Evolutionary conservation across 2,888 invertebrate species (phyloP).

Genomic region (Ornithoptera alexandrae): DNA sequence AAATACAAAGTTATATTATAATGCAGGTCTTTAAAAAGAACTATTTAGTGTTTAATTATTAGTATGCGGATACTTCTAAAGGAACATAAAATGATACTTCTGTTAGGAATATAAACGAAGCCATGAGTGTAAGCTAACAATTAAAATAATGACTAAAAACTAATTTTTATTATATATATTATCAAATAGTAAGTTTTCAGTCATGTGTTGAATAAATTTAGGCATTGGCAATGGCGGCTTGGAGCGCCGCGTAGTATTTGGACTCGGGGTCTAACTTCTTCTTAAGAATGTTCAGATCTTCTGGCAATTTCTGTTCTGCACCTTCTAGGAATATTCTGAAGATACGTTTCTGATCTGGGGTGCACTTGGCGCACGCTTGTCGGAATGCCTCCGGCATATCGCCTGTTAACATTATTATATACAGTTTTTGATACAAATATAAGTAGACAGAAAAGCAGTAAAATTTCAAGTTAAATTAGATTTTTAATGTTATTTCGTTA

Average conservation of each 20-base stretch:
- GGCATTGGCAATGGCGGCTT: conserved; percentile 49
- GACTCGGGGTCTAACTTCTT: conserved; percentile 81
- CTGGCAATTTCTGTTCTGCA: conserved; percentile 70
- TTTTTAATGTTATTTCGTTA: neutral
- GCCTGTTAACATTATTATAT: conserved; percentile 57
- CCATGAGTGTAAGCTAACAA: neutral
- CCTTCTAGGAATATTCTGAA: conserved; percentile 79
- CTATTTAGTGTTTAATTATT: no score
- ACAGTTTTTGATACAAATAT: neutral
- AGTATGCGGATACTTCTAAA: no score
- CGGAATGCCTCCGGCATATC: conserved; percentile 82
- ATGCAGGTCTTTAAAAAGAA: no score
- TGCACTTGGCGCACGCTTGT: conserved; percentile 83
- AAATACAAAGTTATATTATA: no score
- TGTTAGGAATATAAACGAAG: neutral
- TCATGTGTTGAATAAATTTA: conserved; percentile 27
- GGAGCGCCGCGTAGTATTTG: conserved; percentile 74
- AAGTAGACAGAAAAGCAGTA: neutral
- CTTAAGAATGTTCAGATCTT: conserved; percentile 68
- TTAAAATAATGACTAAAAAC: no score
- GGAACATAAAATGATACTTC: no score
- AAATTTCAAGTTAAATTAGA: neutral
- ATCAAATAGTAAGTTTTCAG: neutral
- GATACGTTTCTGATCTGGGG: conserved; percentile 81
- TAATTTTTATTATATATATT: neutral